phyloP scores from a whole-genome alignment of 1,140 invertebrate genomes.

The Zaprionus africanus region DNA sequence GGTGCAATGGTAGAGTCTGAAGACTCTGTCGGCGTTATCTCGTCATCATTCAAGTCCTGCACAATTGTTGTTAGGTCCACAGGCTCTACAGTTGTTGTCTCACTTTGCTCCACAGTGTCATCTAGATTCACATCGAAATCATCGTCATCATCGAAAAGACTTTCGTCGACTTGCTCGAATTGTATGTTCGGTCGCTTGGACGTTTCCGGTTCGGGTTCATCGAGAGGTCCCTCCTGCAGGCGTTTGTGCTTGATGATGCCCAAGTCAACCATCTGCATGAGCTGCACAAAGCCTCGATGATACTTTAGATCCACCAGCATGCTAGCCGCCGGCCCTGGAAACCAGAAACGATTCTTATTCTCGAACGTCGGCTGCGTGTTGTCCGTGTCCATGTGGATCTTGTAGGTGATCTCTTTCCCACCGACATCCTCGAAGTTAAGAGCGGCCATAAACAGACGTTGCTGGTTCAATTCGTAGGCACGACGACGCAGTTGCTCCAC shows the following conservation, averaged over 20 bases:
- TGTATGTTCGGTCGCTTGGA: conserved; percentile 34
- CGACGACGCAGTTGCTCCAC: conserved; percentile 85
- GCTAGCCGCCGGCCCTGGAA: conserved; percentile 87
- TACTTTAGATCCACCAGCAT: conserved; percentile 88
- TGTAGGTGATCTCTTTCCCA: conserved; percentile 84
- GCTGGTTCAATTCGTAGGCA: conserved; percentile 85
- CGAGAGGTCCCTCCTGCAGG: conserved; percentile 41
- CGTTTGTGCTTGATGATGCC: conserved; percentile 86
- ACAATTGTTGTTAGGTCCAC: not conserved
- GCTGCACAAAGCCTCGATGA: conserved; percentile 88
- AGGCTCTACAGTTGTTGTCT: not conserved
- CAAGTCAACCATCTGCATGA: conserved; percentile 88
- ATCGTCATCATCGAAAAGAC: conserved; percentile 54
- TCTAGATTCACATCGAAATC: conserved; percentile 33
- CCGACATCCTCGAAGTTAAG: conserved; percentile 74
- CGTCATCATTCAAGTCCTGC: not conserved
- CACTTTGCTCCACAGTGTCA: conserved; percentile 1
- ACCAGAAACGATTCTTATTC: conserved; percentile 88
- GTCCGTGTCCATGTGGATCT: conserved; percentile 89
- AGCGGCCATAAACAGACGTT: conserved; percentile 74
- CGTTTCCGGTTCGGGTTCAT: conserved; percentile 12
- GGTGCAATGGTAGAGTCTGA: conserved; percentile 9
- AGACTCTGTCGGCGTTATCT: not conserved
- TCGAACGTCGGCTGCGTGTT: conserved; percentile 87
- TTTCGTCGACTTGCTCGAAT: conserved; percentile 41